Evolutionary conservation across 92 coral and sea anemone genomes (phyloP), one percentile per base, ranked within the genome.

Genomic region (Desmophyllum pertusum): DNA sequence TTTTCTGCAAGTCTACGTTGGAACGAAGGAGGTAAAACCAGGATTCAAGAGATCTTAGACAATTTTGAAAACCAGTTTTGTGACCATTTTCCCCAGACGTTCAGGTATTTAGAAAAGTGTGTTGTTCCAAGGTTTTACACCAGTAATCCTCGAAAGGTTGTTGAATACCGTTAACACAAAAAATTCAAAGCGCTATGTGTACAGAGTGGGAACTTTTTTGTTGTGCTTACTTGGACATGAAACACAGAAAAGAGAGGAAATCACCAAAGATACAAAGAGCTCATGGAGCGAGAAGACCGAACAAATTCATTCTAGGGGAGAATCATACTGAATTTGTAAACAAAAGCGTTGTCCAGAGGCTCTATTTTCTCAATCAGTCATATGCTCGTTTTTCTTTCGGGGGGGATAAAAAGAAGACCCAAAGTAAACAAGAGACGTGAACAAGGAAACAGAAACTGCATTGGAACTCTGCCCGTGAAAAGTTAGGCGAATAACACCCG

Each of bases 71-170:
- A 3, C 13, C 0, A 68, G 68, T 29, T 37, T 66, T n/a, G n/a
- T 10, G 27, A 23, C n/a, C n/a, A 45, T 6, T 50, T 80, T 67
- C 65, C 36, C 30, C 75, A 67, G 36, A 80, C 31, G 64, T 43
- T 64, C 46, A 42, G 45, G 75, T 86, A 46, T 64, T 30, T 80
- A 4, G 72, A 86, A 69, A 72, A 3, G 81, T 80, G 89, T 48
- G 29, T 86, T 27, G 42, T 63, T 17, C 89, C 81, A 4, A 71
- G 43, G 11, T n/a, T 67, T 15, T 86, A 80, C 48, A 27, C n/a
- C 37, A 7, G 8, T 25, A 18, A 25, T 80, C 27, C 57, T 86
- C 10, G 10, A 23, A 18, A 72, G 41, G 52, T 11, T 86, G 53
- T 45, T 70, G 18, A 3, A 43, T 5, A 43, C 75, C 11, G 21